Evolutionary conservation across 92 coral and sea anemone species (phyloP), one percentile per base, ranked within the genome.

Genomic region (Epizoanthus stellaris): DNA sequence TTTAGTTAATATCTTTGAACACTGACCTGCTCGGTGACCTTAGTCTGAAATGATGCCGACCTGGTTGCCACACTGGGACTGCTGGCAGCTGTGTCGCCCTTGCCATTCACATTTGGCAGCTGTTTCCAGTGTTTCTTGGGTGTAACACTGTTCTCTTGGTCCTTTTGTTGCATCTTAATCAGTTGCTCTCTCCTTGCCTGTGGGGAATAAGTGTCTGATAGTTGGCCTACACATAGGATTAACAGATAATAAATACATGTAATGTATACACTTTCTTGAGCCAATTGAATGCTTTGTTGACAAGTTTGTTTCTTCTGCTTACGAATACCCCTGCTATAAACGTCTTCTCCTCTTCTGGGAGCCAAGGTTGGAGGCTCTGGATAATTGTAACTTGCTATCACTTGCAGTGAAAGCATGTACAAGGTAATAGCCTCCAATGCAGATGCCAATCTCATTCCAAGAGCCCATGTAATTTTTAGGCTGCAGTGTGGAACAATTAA

Each of bases 61-160:
- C 95, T 89, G 70, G 92, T 85, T 68, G 98, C 95, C 4, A 94
- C 92, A 89, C 95, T 94, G n/a, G 98, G 92, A 12, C 93, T 94
- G 80, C 76, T 56, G 34, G 54, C 70, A 14, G 14, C n/a, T n/a
- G n/a, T 52, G 15, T 86, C 76, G 12, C 80, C 87, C 43, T 59
- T 30, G 13, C 64, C 42, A 39, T 64, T 77, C 85, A 82, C 77
- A 57, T 82, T 76, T 7, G 87, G 85, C 63, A 88, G 79, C 76
- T 89, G 85, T 40, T 92, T 91, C 98, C 98, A 94, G 82, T 94
- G 95, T 80, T 94, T 94, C 81, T 94, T 94, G 16, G 98, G 98
- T 3, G 91, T 82, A 30, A 80, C 86, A 7, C 80, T 80, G 74
- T 90, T 94, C 70, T 91, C 95, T 70, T 93, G 92, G 85, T 89